Percentiles rank a stretch among this genome's conserved stretches.
phyloP scores from a whole-genome alignment of 2,113 vertebrate species.

The Aix galericulata region DNA sequence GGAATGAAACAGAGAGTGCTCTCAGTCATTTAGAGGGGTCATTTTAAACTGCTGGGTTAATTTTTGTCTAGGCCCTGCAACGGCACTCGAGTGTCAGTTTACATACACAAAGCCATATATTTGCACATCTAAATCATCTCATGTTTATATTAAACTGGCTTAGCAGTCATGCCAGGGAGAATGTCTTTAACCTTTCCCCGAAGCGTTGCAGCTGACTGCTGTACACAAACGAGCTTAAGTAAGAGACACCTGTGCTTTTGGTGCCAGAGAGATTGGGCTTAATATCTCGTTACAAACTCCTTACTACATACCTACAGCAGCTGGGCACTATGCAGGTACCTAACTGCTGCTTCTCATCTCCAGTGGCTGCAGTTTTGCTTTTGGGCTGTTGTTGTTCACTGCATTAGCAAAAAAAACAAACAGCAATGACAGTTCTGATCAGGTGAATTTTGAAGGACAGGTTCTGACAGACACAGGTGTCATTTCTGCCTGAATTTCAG shows the following conservation, averaged over 20 bases:
- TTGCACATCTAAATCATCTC: not conserved
- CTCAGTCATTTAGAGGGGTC: not conserved
- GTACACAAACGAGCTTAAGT: not conserved
- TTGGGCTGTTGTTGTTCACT: not conserved
- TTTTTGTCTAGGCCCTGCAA: conserved; percentile 34
- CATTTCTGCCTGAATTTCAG: not conserved
- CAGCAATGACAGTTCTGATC: not conserved
- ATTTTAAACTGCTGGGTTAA: conserved; percentile 24
- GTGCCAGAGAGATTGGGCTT: not conserved
- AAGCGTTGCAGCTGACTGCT: not conserved
- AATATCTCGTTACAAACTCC: not conserved
- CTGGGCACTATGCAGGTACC: too few species aligned
- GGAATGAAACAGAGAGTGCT: not conserved
- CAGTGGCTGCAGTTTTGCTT: not conserved
- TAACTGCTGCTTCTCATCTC: not conserved
- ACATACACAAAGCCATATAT: not conserved
- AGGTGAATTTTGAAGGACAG: not conserved
- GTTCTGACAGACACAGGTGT: not conserved
- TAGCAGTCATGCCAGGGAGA: not conserved
- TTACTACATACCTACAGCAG: not conserved
- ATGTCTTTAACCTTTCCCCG: not conserved
- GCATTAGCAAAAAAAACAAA: not conserved
- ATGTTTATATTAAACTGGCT: not conserved
- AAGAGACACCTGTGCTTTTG: not conserved
- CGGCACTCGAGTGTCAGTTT: conserved; percentile 3